Evolutionary conservation across 1,140 invertebrate species (phyloP).

Genomic region (Rhyzopertha dominica): DNA sequence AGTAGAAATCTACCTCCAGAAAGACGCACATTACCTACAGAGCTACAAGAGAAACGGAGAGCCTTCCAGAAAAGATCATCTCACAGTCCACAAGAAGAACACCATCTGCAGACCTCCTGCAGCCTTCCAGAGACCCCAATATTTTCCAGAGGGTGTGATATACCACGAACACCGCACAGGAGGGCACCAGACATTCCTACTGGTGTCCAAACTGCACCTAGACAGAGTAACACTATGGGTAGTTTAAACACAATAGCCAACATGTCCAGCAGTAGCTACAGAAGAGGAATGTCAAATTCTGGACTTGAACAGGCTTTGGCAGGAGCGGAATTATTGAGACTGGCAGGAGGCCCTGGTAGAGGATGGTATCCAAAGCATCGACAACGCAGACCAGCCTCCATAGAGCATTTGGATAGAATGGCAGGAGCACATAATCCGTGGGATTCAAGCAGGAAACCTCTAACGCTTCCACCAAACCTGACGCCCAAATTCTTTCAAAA

Average conservation of each 20-base stretch:
- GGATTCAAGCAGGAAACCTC: slow-evolving; percentile 60
- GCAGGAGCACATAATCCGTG: slow-evolving; percentile 49
- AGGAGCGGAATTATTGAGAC: slow-evolving; percentile 67
- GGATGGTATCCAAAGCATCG: slow-evolving; percentile 78
- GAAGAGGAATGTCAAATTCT: slow-evolving; percentile 29
- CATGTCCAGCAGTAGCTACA: slow-evolving; percentile 30
- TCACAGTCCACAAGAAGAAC: slow-evolving; percentile 49
- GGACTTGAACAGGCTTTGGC: slow-evolving; percentile 52
- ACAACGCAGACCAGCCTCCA: slow-evolving; percentile 69
- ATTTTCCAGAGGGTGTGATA: slow-evolving; percentile 73
- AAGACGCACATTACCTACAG: slow-evolving; percentile 64
- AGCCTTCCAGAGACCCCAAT: slow-evolving; percentile 78
- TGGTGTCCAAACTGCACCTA: slow-evolving; percentile 48
- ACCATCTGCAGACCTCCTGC: slow-evolving; percentile 70
- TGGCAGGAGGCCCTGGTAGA: slow-evolving; percentile 71
- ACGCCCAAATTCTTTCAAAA: slow-evolving; percentile 81
- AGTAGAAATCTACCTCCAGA: slow-evolving; percentile 55
- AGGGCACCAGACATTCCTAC: slow-evolving; percentile 51
- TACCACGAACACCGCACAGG: slow-evolving; percentile 66
- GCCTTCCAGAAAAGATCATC: slow-evolving; percentile 48
- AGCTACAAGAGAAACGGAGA: slow-evolving; percentile 51
- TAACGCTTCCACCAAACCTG: slow-evolving; percentile 77
- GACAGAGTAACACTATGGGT: slow-evolving; percentile 58
- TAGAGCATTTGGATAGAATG: slow-evolving; percentile 73
- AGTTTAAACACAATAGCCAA: slow-evolving; percentile 52